A percentile compares a stretch with the other conserved stretches of the same genome.
Evolutionary conservation across 2,888 invertebrate species (phyloP).

Genomic region (Eupithecia insigniata): DNA sequence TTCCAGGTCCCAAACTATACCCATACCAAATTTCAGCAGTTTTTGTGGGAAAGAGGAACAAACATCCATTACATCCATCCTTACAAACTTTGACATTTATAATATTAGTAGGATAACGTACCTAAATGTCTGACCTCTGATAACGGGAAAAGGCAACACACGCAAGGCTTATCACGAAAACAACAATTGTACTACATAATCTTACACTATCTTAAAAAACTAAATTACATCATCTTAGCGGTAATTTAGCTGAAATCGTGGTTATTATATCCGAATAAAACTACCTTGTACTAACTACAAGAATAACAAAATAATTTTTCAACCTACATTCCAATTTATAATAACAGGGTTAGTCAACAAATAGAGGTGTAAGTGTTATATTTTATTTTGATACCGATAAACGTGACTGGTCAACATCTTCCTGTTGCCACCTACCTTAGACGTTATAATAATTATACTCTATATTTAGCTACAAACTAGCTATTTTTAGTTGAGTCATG

Average conservation of each 20-base stretch:
- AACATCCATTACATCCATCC: no score
- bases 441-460: constrained; percentile 3
- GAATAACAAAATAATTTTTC: neutral
- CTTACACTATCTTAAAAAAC: no score
- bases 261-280: neutral
- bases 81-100: no score
- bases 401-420: constrained; percentile 17
- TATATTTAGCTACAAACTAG: neutral
- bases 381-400: constrained; percentile 15
- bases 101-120: no score
- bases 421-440: constrained; percentile 16
- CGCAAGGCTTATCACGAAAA: neutral
- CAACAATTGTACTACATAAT: neutral
- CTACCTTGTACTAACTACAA: neutral
- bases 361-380: neutral
- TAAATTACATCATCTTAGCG: neutral
- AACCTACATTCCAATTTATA: constrained; percentile 21
- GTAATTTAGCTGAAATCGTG: neutral
- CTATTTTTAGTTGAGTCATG: constrained; percentile 8
- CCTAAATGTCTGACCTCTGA: neutral
- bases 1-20: no score
- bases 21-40: no score
- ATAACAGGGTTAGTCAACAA: constrained; percentile 10
- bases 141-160: neutral
- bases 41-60: no score